These are phyloP conservation scores for Adelognathus sp. DNA, from an alignment of 2,888 invertebrate genomes.

Conservation along the genomic window DNA sequence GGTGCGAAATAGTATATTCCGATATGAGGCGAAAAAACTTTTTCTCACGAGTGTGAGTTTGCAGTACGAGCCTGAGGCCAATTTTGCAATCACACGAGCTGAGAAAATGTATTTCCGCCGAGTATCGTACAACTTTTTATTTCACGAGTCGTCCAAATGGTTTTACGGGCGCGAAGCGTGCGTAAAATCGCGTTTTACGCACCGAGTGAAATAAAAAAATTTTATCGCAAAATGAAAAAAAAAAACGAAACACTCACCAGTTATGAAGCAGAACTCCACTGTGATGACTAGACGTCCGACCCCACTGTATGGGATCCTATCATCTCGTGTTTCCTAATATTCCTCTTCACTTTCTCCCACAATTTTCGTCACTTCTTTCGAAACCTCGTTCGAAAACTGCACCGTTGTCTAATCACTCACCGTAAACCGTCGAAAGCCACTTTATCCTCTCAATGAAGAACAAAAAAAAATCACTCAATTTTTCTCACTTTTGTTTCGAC, in stretches of 20 bases:
- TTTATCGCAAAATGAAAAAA: not conserved
- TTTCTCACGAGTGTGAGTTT: too few relatives aligned
- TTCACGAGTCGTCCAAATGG: too few relatives aligned
- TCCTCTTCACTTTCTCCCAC: not conserved
- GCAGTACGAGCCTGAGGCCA: too few relatives aligned
- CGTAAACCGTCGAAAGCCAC: not conserved
- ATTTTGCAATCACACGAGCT: too few relatives aligned
- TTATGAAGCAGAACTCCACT: conserved; percentile 80
- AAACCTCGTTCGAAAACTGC: not conserved
- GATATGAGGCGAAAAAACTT: too few relatives aligned
- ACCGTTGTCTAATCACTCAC: not conserved
- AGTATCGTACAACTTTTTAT: too few relatives aligned
- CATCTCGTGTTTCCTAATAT: conserved; percentile 63
- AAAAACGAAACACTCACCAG: conserved; percentile 69
- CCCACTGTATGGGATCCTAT: conserved; percentile 65
- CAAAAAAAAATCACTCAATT: too few relatives aligned
- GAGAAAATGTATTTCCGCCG: too few relatives aligned
- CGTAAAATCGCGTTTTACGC: not conserved
- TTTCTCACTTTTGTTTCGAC: too few relatives aligned
- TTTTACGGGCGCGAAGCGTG: too few relatives aligned
- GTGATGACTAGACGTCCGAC: conserved; percentile 76
- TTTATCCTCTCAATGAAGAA: too few relatives aligned
- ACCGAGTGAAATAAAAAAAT: not conserved
- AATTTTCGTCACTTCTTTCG: not conserved
- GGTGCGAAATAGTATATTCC: too few relatives aligned